These are phyloP conservation scores for Cryptoprocta ferox DNA, from an alignment of 2,797 vertebrate genomes.

Conservation along the genomic window DNA sequence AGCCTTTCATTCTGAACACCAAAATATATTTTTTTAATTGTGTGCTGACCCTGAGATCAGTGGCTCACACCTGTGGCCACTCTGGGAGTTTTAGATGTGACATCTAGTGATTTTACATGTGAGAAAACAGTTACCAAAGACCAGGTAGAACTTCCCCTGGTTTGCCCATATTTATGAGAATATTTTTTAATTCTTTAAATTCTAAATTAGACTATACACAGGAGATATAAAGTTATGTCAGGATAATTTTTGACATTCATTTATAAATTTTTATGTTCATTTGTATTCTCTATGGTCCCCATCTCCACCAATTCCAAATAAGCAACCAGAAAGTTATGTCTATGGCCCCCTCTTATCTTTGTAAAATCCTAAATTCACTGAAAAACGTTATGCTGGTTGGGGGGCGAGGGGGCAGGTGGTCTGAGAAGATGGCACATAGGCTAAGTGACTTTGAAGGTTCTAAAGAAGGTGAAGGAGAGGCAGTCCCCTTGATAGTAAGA, in stretches of 20 bases:
- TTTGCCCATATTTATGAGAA: not conserved
- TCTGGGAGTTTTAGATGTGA: not conserved
- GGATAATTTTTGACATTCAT: not conserved
- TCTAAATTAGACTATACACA: not conserved
- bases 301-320: not conserved
- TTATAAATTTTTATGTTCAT: not conserved
- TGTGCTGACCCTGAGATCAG: not conserved
- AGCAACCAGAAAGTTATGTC: not conserved
- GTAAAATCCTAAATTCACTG: not conserved
- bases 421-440: not conserved
- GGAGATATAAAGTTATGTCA: not conserved
- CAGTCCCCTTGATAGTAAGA: not conserved
- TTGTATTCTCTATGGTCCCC: not conserved
- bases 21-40: not conserved
- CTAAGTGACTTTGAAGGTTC: not conserved
- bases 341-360: not conserved
- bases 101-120: not conserved
- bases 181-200: not conserved
- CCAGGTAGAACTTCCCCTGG: not conserved
- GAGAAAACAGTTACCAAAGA: not conserved
- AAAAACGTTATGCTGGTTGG: not conserved
- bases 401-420: too few species aligned
- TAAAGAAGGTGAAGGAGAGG: not conserved
- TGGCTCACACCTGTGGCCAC: not conserved
- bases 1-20: not conserved